Base-by-base conservation (phyloP, 2,797 vertebrate species). In the Acanthis flammea region DNA sequence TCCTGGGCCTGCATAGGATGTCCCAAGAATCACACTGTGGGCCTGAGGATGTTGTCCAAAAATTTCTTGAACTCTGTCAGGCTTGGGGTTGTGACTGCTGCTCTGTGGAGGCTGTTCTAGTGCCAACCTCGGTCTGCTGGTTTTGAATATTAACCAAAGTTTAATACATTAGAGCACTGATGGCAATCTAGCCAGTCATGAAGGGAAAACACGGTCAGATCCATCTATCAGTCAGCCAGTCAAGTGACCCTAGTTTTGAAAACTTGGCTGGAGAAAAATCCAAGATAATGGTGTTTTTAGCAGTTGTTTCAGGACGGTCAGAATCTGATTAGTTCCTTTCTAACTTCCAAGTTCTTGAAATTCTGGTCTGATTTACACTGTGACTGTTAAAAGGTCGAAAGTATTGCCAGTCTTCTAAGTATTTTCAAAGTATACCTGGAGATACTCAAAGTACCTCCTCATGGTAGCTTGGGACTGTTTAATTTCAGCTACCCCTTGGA, bases 61-160 rank as follows among this genome's bases (percentile, higher is more conserved):
- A 21, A 8, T 9, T 41, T 45, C 11, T 12, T 47, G 41, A 53
- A 14, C 18, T 70, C 35, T 55, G 12, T 55, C 18, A 35, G 65
- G 7, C 15, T 35, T 42, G 19, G 8, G 55, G 31, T 19, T 63
- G 13, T 71, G 58, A 39, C 16, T 7, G 2, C 28, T 51, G 5
- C 67, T 28, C 16, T 79, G n/a, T 14, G 5, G n/a, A 79, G 17
- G 6, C 19, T 33, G 4, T 25, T 45, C 12, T 17, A 39, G 24
- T 66, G 45, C n/a, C 37, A 35, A 2, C 3, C 37, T 42, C 23
- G 0, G 0, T 79, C 50, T 76, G 12, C 15, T 24, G 15, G 16
- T 76, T 73, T 70, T 35, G 8, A 73, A n/a, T 35, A 63, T 30
- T 42, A 47, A 71, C 22, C 19, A 65, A 4, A 6, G 51, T 82